phyloP scores from a whole-genome alignment of 1,140 invertebrate genomes.

The Achroia grisella region DNA sequence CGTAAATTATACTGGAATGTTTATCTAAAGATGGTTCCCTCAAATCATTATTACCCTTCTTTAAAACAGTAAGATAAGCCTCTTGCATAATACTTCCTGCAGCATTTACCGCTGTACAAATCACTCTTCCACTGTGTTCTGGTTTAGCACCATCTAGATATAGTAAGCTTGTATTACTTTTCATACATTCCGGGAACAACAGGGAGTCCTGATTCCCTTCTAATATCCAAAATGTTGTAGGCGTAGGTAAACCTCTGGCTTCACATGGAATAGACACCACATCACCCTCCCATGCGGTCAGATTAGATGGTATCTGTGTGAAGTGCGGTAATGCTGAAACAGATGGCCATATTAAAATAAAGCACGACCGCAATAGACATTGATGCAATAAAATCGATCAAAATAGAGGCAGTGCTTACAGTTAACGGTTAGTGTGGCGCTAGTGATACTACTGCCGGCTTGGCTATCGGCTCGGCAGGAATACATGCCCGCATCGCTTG shows the following conservation, averaged over 20 bases:
- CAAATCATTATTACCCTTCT: slow-evolving; percentile 52
- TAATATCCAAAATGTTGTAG: slow-evolving; percentile 92
- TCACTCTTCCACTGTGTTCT: slow-evolving; percentile 60
- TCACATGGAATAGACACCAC: slow-evolving; percentile 91
- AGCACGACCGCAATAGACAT: slow-evolving; percentile 45
- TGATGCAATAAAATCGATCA: slow-evolving; percentile 45
- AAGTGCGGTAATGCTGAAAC: slow-evolving; percentile 92
- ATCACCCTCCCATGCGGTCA: slow-evolving; percentile 85
- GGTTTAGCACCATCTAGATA: slow-evolving; percentile 57
- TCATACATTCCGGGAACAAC: slow-evolving; percentile 61
- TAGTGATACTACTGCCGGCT: slow-evolving; percentile 61
- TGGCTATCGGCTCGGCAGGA: slow-evolving; percentile 69
- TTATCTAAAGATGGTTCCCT: slow-evolving; percentile 39
- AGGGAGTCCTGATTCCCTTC: slow-evolving; percentile 75
- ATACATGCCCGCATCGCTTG: slow-evolving; percentile 65
- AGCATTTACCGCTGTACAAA: slow-evolving; percentile 62
- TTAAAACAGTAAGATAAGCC: slow-evolving; percentile 60
- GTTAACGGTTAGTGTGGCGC: slow-evolving; percentile 67
- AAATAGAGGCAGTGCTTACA: slow-evolving; percentile 52
- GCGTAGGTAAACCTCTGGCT: slow-evolving; percentile 91
- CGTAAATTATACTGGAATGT: slow-evolving; percentile 41
- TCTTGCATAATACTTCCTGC: slow-evolving; percentile 66
- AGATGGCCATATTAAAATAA: slow-evolving; percentile 66
- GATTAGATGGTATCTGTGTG: slow-evolving; percentile 88
- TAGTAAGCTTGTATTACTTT: slow-evolving; percentile 63